Percentiles rank a stretch among this genome's conserved stretches.
These are phyloP conservation scores for Drosophila albomicans DNA, from an alignment of 1,140 invertebrate species.

Conservation along the genomic window DNA sequence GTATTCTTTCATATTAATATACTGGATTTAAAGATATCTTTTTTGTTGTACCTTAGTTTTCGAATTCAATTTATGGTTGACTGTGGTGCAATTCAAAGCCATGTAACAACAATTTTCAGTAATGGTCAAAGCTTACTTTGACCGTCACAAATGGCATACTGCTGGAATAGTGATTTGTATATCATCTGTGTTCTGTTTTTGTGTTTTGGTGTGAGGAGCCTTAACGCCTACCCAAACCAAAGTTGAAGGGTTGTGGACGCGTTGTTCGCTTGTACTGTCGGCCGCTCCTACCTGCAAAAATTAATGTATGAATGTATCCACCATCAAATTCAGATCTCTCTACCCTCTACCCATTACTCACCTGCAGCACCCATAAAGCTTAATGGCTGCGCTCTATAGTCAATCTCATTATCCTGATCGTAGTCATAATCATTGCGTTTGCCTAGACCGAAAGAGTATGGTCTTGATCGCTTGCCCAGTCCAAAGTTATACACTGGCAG, in stretches of 20 bases:
- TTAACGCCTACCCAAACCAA: constrained; percentile 82
- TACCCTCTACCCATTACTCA: neutral
- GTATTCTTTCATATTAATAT: constrained; percentile 38
- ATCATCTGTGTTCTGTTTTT: constrained; percentile 20
- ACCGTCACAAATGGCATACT: constrained; percentile 46
- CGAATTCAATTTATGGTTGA: constrained; percentile 41
- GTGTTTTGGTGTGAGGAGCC: neutral
- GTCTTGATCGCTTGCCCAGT: constrained; percentile 79
- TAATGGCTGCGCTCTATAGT: constrained; percentile 59
- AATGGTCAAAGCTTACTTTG: constrained; percentile 28
- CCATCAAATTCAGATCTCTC: no score
- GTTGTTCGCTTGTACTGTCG: constrained; percentile 67
- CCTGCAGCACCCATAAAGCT: constrained; percentile 44
- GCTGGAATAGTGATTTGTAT: constrained; percentile 49
- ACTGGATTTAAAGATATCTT: constrained; percentile 1
- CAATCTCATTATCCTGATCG: constrained; percentile 64
- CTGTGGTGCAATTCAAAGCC: constrained; percentile 44
- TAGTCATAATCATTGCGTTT: constrained; percentile 78
- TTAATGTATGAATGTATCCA: neutral
- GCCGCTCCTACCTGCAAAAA: constrained; percentile 46
- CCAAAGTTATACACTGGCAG: constrained; percentile 84
- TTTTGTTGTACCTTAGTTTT: constrained; percentile 54
- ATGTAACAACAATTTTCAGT: constrained; percentile 42
- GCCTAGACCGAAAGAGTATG: constrained; percentile 83
- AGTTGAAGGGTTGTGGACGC: constrained; percentile 67